Evolutionary conservation across 2,113 vertebrate genomes (phyloP).

Genomic region (Festucalex cinctus): DNA sequence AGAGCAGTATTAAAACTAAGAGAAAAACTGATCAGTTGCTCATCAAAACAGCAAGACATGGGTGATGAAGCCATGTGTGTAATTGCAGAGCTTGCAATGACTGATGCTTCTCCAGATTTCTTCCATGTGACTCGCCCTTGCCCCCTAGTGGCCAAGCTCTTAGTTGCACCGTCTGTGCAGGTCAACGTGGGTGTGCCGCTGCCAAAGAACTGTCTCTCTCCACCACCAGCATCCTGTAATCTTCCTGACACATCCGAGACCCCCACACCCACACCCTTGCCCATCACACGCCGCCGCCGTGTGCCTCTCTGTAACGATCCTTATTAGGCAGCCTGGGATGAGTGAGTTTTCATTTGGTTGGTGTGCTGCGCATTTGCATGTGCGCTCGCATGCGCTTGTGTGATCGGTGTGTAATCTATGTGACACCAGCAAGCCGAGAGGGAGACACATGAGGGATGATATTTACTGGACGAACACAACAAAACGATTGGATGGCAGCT

Average conservation of each 20-base stretch:
- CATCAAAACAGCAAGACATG: slow-evolving; percentile 35
- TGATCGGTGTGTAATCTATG: slow-evolving; percentile 67
- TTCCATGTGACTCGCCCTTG: slow-evolving; percentile 71
- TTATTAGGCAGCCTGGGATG: slow-evolving; percentile 64
- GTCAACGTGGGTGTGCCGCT: slow-evolving; percentile 41
- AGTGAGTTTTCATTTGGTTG: slow-evolving; percentile 70
- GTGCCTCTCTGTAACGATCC: slow-evolving; percentile 69
- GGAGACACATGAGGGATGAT: slow-evolving; percentile 47
- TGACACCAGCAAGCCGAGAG: slow-evolving; percentile 63
- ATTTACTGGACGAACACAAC: slow-evolving; percentile 27
- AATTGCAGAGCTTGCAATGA: slow-evolving; percentile 46
- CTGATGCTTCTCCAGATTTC: slow-evolving; percentile 16
- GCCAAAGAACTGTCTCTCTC: slow-evolving; percentile 62
- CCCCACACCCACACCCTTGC: slow-evolving; percentile 21
- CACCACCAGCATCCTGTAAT: slow-evolving; percentile 64
- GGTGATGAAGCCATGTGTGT: slow-evolving; percentile 54
- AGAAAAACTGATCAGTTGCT: slow-evolving; percentile 40
- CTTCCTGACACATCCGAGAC: slow-evolving; percentile 62
- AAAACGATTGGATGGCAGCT: slow-evolving; percentile 22
- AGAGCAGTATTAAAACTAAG: slow-evolving; percentile 24
- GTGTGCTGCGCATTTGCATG: slow-evolving; percentile 26
- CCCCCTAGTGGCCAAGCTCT: slow-evolving; percentile 76
- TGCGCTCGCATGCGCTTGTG: slow-evolving; percentile 31
- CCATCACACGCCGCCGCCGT: not conserved
- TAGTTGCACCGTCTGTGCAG: slow-evolving; percentile 29